Percentiles rank a stretch among this genome's conserved stretches.
Evolutionary conservation across 2,113 vertebrate species (phyloP).

Genomic region (Columba janthina): DNA sequence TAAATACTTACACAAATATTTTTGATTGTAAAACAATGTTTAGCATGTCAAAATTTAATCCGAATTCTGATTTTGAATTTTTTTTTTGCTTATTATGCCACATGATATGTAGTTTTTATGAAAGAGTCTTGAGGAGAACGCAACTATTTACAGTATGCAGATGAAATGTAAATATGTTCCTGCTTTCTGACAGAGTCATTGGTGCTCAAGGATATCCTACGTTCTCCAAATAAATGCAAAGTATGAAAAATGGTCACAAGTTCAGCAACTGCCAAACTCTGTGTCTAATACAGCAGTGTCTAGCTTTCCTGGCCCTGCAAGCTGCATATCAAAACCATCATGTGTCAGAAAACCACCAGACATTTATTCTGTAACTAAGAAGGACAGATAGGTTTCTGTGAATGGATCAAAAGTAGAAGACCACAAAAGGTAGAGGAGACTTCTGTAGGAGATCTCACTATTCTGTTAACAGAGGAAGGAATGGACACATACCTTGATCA

Average conservation of each 20-base stretch:
- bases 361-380: neutral
- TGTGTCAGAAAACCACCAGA: neutral
- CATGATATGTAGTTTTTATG: neutral
- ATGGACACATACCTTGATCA: neutral
- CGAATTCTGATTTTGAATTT: constrained; percentile 15
- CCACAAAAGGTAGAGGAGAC: neutral
- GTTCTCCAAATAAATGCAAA: constrained; percentile 15
- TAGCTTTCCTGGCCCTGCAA: neutral
- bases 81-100: neutral
- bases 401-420: neutral
- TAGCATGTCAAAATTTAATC: neutral
- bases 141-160: constrained; percentile 43
- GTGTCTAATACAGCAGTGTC: neutral
- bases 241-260: constrained; percentile 38
- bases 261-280: constrained; percentile 22
- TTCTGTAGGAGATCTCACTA: neutral
- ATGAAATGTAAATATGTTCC: constrained; percentile 30
- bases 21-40: constrained; percentile 4
- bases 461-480: neutral
- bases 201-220: constrained; percentile 46
- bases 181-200: constrained; percentile 31
- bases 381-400: neutral
- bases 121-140: constrained; percentile 30
- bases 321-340: neutral
- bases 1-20: neutral